Conservation (phyloP, 92 coral and sea anemone species). For the Phymanthus crucifer region DNA sequence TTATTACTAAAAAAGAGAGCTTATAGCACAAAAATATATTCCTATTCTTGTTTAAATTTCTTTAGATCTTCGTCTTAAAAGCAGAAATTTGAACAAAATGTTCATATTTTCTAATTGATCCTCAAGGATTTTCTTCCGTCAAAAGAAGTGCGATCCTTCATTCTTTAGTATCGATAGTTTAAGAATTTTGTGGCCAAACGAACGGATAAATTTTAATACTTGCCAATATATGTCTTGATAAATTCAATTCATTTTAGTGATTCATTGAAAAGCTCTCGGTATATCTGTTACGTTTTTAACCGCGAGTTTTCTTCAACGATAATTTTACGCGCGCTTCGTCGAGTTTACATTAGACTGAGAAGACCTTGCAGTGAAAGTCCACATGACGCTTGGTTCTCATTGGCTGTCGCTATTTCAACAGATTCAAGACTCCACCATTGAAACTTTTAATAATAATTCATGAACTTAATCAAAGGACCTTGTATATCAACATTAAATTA, state of each 20-base stretch:
- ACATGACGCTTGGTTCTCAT: slow-evolving; percentile 21
- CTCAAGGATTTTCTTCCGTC: background rate
- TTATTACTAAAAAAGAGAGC: slow-evolving; percentile 22
- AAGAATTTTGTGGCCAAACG: slow-evolving; percentile 5
- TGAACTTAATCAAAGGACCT: slow-evolving; percentile 20
- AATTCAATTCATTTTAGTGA: background rate
- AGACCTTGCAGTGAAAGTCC: background rate
- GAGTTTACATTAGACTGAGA: background rate
- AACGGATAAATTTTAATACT: slow-evolving; percentile 10
- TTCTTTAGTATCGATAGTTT: background rate
- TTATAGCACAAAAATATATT: slow-evolving; percentile 1
- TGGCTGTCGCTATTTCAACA: background rate
- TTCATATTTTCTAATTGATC: background rate
- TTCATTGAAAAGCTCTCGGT: background rate
- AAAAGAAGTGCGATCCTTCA: background rate
- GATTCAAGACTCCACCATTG: slow-evolving; percentile 15
- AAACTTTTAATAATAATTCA: slow-evolving; percentile 15
- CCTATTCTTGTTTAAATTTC: background rate
- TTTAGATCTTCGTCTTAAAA: background rate
- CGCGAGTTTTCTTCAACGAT: background rate
- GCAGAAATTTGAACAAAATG: background rate
- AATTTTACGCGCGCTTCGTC: background rate
- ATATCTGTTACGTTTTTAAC: background rate
- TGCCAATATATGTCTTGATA: slow-evolving; percentile 6
- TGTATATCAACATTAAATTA: slow-evolving; percentile 14